These are phyloP conservation scores for Caradrina clavipalpis DNA, from an alignment of 2,888 invertebrate genomes.

Conservation along the genomic window DNA sequence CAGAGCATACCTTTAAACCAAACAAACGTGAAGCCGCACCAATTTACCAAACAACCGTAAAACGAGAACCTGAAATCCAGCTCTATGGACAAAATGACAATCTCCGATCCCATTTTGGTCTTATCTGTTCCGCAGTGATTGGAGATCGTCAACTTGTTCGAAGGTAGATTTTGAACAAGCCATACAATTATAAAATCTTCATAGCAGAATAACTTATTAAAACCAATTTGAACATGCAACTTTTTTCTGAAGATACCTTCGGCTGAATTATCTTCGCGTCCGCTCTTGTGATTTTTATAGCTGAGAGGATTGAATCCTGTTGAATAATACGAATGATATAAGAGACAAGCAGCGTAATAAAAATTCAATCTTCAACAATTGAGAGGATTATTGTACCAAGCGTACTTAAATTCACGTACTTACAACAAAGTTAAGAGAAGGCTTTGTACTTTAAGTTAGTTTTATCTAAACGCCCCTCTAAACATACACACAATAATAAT, in stretches of 20 bases:
- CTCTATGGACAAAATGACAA: constrained; percentile 29
- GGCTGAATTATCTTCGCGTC: neutral
- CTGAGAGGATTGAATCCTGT: neutral
- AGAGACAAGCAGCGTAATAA: no score
- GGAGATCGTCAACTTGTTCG: constrained; percentile 1
- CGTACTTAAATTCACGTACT: neutral
- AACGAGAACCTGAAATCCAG: constrained; percentile 31
- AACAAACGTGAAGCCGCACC: constrained; percentile 19
- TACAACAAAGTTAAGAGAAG: neutral
- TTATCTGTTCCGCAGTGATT: neutral
- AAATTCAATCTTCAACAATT: neutral
- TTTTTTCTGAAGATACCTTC: neutral
- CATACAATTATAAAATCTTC: neutral
- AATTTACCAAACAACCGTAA: constrained; percentile 33
- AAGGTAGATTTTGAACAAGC: neutral
- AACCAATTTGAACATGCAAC: neutral
- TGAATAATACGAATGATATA: neutral
- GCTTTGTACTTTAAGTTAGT: neutral
- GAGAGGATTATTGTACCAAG: neutral
- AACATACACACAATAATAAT: constrained; percentile 49
- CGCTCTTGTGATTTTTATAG: neutral
- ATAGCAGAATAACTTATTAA: neutral
- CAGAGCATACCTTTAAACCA: constrained; percentile 21
- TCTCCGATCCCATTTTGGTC: constrained; percentile 20
- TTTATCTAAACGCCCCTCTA: constrained; percentile 12